phyloP scores from a whole-genome alignment of 2,797 vertebrate species.

The Crenuchus spilurus region DNA sequence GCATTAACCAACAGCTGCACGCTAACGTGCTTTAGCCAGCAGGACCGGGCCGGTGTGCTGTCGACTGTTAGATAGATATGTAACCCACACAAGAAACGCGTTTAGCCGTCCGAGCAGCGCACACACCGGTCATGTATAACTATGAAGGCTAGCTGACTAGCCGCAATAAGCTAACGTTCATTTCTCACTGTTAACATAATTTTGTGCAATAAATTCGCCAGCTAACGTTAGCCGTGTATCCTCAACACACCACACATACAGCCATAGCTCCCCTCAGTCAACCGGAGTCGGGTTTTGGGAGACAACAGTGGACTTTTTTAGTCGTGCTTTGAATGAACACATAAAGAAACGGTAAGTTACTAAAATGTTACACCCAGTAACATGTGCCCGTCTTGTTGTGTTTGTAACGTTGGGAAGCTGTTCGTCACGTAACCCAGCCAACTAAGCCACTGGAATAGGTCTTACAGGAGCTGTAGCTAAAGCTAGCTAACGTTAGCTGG shows the following conservation, averaged over 20 bases:
- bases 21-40: not conserved
- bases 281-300: not conserved
- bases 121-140: not conserved
- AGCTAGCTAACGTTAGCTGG: too few species aligned
- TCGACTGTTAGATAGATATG: not conserved
- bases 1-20: not conserved
- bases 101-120: not conserved
- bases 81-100: not conserved
- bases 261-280: not conserved
- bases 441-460: not conserved
- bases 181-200: not conserved
- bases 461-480: too few species aligned
- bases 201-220: not conserved
- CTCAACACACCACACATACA: not conserved
- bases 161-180: not conserved
- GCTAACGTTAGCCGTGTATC: not conserved
- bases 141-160: not conserved
- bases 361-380: not conserved
- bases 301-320: not conserved
- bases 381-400: not conserved
- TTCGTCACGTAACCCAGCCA: not conserved
- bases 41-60: too few species aligned
- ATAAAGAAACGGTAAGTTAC: conserved; percentile 28
- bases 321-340: conserved; percentile 1
- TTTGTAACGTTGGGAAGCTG: not conserved